A percentile compares a stretch with the other conserved stretches of the same genome.
Conservation (phyloP, 2,113 vertebrate genomes). For the Athene noctua region DNA sequence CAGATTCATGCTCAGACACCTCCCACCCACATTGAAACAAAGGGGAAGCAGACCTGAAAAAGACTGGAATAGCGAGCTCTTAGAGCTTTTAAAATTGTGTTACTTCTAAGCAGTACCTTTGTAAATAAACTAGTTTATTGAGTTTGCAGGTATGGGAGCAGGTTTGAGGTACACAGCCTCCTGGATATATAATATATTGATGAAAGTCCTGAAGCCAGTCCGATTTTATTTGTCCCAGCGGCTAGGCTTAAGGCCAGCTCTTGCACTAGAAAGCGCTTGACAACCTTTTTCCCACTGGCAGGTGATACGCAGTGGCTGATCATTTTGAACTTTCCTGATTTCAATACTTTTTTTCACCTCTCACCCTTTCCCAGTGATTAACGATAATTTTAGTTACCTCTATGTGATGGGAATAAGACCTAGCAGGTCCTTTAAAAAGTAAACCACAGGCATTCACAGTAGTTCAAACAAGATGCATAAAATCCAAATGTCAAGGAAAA, state of each 20-base stretch:
- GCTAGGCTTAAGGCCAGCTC: conserved; percentile 27
- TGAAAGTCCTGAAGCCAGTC: conserved; percentile 19
- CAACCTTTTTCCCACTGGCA: conserved; percentile 25
- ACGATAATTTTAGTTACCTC: conserved; percentile 4
- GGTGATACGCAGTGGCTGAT: not conserved
- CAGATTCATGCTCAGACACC: not conserved
- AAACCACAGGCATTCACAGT: not conserved
- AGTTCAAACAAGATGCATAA: conserved; percentile 9
- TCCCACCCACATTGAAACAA: not conserved
- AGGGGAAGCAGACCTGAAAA: not conserved
- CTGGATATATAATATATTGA: conserved; percentile 44
- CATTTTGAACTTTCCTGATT: not conserved
- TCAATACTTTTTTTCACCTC: not conserved
- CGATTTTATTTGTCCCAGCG: conserved; percentile 45
- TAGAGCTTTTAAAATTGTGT: not conserved
- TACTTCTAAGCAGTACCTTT: not conserved
- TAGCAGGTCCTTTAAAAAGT: not conserved
- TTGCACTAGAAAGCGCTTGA: conserved; percentile 17
- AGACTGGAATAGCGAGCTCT: not conserved
- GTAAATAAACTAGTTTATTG: conserved; percentile 18
- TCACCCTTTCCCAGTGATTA: not conserved
- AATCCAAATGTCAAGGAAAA: conserved; percentile 61
- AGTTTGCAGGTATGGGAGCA: conserved; percentile 29
- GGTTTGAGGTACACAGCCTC: not conserved
- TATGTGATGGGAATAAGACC: not conserved